Conservation (phyloP, 2,888 invertebrate species). For the Lochmaea crataegi region DNA sequence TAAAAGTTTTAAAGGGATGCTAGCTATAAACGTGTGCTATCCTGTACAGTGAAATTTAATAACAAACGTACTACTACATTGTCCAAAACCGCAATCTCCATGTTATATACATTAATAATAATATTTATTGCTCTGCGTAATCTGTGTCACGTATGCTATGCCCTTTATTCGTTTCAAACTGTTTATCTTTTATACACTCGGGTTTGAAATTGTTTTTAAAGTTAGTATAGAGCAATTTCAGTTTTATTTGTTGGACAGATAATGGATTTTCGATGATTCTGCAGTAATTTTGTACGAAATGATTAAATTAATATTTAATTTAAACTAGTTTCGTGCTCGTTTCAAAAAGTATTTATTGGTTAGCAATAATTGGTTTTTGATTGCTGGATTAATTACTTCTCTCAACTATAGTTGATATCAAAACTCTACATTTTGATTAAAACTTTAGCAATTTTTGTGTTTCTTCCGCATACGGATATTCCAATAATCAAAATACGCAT, state of each 20-base stretch:
- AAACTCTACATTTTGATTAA: no score
- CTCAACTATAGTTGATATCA: no score
- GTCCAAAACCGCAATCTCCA: constrained; percentile 37
- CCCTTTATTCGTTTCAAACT: constrained; percentile 40
- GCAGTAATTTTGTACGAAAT: neutral
- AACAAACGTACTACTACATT: constrained; percentile 35
- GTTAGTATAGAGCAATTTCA: constrained; percentile 9
- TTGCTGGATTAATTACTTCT: no score
- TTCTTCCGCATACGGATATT: no score
- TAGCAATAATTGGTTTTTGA: neutral
- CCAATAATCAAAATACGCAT: no score
- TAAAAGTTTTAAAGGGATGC: no score
- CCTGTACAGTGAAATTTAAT: constrained; percentile 38
- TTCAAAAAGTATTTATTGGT: neutral
- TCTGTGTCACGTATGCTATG: constrained; percentile 55
- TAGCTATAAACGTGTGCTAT: neutral
- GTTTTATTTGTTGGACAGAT: constrained; percentile 9
- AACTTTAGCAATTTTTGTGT: no score
- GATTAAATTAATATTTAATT: constrained; percentile 4
- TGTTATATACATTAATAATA: constrained; percentile 54
- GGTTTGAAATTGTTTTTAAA: constrained; percentile 33
- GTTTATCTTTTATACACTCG: constrained; percentile 45
- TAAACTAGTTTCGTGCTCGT: neutral
- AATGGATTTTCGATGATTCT: constrained; percentile 7
- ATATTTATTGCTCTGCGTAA: constrained; percentile 58